Evolutionary conservation across 2,888 invertebrate genomes (phyloP), one percentile per base, ranked within the genome.

Genomic region (Euplexia lucipara): DNA sequence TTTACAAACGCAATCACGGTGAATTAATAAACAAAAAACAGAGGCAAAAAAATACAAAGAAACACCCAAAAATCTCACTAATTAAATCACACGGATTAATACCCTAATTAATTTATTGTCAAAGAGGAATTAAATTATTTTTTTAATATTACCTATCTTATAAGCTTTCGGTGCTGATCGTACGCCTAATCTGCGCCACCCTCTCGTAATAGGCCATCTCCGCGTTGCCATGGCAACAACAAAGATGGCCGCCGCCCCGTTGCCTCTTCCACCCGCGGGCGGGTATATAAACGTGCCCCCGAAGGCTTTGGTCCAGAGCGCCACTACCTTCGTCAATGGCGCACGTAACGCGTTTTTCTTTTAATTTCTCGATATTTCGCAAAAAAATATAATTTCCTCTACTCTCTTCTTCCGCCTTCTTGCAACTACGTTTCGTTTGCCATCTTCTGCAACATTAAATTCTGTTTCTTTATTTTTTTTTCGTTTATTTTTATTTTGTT

Each of bases 201-300:
- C 94, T 92, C 90, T 89, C 89, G 90, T 95, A 95, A 95, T 95
- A 95, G 95, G 94, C 95, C 95, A 95, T 95, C 95, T 95, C 95
- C 94, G 91, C 86, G 92, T 95, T 81, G 78, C 93, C 79, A 93
- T 94, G 82, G 92, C 77, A 87, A 95, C 94, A 83, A 84, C 83
- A 92, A 95, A 95, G 92, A 95, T 95, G 95, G 95, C 95, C 88
- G 95, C 85, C 83, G 77, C 62, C 72, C 84, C 88, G 88, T 89
- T 88, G 87, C 80, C 87, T 81, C 86, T 83, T 80, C 78, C 88
- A 83, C 83, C 77, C 83, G 70, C 83, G 56, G 79, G 71, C 79
- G 83, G 75, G 87, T 94, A 94, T 95, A 94, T 83, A 95, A 92
- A 83, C 88, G 83, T 86, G 75, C 90, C 90, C 91, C 88, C 82